A percentile compares a stretch with the other conserved stretches of the same genome.
Evolutionary conservation across 2,888 invertebrate species (phyloP).

Genomic region (Dioctria linearis): DNA sequence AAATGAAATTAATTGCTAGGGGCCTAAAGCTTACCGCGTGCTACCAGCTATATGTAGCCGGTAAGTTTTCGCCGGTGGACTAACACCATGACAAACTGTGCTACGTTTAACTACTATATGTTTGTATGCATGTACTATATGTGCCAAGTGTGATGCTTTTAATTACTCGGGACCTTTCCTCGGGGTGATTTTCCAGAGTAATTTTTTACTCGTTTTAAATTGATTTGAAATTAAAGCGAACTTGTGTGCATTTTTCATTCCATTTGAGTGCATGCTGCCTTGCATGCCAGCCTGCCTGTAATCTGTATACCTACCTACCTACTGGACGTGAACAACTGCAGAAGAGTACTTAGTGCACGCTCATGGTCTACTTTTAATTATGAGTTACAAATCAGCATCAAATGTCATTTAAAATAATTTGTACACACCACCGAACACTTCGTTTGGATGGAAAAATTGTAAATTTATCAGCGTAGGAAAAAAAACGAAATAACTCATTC

Average conservation of each 20-base stretch:
- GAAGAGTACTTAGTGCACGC: not conserved
- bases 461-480: no score
- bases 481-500: no score
- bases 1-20: slow-evolving; percentile 35
- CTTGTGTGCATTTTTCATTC: slow-evolving; percentile 30
- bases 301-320: not conserved
- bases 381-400: slow-evolving; percentile 28
- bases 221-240: slow-evolving; percentile 41
- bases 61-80: not conserved
- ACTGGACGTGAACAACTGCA: not conserved
- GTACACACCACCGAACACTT: not conserved
- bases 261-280: not conserved
- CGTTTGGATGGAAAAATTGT: no score
- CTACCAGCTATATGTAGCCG: no score
- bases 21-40: not conserved
- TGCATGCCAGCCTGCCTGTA: not conserved
- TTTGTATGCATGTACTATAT: not conserved
- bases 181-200: slow-evolving; percentile 9
- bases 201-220: slow-evolving; percentile 33
- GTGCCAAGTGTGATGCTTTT: slow-evolving; percentile 34
- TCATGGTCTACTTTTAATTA: slow-evolving; percentile 39
- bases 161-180: slow-evolving; percentile 40
- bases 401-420: slow-evolving; percentile 39
- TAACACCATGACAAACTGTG: not conserved
- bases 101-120: not conserved